A percentile compares a stretch with the other conserved stretches of the same genome.
phyloP scores from a whole-genome alignment of 2,888 invertebrate genomes.

The Gandaritis pyraliata region DNA sequence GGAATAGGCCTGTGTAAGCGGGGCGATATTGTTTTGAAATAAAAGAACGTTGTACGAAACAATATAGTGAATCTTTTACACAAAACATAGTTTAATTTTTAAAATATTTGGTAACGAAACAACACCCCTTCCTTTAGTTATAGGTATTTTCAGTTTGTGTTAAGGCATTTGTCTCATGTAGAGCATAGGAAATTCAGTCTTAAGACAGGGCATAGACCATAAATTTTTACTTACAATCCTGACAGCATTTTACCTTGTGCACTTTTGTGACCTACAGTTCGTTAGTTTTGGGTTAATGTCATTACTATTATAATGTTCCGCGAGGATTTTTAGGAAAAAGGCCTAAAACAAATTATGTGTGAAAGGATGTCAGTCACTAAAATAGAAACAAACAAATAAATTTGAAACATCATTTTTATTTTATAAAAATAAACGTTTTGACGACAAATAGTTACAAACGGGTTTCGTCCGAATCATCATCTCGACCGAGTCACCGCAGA shows the following conservation, averaged over 20 bases:
- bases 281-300: no score
- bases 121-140: neutral
- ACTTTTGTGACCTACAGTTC: no score
- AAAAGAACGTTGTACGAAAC: conserved; percentile 71
- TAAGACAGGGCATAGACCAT: no score
- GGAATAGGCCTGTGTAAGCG: conserved; percentile 58
- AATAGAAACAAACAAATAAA: conserved; percentile 45
- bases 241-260: no score
- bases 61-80: conserved; percentile 81
- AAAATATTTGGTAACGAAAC: neutral
- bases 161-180: no score
- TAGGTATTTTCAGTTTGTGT: no score
- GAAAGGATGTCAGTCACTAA: no score
- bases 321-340: no score
- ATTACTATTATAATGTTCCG: no score
- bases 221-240: no score
- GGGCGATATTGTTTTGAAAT: conserved; percentile 77
- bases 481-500: conserved; percentile 72
- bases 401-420: conserved; percentile 82
- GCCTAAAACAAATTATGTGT: no score
- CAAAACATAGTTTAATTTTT: conserved; percentile 54
- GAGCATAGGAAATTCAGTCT: no score
- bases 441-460: conserved; percentile 85
- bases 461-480: conserved; percentile 79
- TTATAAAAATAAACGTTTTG: conserved; percentile 86